Conservation (phyloP, 2,888 invertebrate genomes). For the Lissocephala sabroskyi region DNA sequence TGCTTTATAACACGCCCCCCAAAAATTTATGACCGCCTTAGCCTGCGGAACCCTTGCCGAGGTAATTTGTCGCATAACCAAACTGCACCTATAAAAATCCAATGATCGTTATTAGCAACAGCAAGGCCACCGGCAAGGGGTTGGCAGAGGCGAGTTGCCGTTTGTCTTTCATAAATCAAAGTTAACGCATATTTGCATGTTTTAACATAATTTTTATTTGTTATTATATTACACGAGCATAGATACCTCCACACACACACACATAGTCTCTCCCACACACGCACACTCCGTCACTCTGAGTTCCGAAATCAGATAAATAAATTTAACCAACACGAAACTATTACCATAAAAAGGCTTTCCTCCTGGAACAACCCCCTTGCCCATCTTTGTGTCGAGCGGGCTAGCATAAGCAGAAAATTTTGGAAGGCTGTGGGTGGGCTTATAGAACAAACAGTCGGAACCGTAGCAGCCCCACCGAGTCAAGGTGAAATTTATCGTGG, state of each 20-base stretch:
- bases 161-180: constrained; percentile 64
- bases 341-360: constrained; percentile 60
- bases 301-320: constrained; percentile 61
- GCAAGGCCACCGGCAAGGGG: constrained; percentile 30
- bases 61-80: constrained; percentile 35
- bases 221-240: constrained; percentile 39
- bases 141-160: constrained; percentile 15
- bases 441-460: constrained; percentile 56
- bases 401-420: constrained; percentile 36
- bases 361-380: too few species aligned
- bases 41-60: neutral
- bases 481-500: constrained; percentile 60
- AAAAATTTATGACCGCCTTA: constrained; percentile 13
- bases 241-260: constrained; percentile 18
- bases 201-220: constrained; percentile 68
- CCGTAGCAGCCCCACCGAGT: constrained; percentile 21
- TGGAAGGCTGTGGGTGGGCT: too few species aligned
- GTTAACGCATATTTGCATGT: constrained; percentile 69
- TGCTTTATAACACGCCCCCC: constrained; percentile 15
- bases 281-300: constrained; percentile 3
- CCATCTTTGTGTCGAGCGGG: neutral
- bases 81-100: constrained; percentile 20
- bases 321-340: constrained; percentile 67
- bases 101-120: constrained; percentile 43
- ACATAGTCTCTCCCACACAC: neutral